Percentiles rank a stretch among this genome's conserved stretches.
Conservation (phyloP, 2,888 invertebrate species). For the Brassicogethes aeneus region DNA sequence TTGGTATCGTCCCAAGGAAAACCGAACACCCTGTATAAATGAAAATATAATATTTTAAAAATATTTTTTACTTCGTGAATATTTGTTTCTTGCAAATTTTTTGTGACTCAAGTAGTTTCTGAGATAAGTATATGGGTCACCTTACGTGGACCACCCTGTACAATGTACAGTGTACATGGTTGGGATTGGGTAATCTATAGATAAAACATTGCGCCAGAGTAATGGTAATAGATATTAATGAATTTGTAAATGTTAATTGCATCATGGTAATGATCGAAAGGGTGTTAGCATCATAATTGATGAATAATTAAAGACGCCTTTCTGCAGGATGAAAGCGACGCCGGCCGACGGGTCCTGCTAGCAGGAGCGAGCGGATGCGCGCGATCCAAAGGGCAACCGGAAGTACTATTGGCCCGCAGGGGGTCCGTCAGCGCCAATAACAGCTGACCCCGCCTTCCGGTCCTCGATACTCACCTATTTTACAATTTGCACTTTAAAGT, state of each 20-base stretch:
- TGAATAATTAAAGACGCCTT: background rate
- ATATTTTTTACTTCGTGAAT: no score
- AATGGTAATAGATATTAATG: conserved; percentile 3
- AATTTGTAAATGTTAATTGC: conserved; percentile 2
- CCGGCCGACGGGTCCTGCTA: background rate
- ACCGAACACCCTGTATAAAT: no score
- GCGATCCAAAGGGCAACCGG: conserved; percentile 32
- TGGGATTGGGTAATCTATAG: no score
- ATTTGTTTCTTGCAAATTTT: no score
- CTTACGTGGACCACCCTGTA: no score
- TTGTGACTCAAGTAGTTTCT: no score
- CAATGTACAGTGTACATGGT: no score
- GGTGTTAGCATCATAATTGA: background rate
- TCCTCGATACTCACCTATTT: conserved; percentile 22
- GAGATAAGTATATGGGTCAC: no score
- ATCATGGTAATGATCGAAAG: conserved; percentile 1
- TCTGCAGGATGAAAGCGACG: background rate
- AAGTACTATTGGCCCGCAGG: conserved; percentile 42
- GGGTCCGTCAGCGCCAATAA: conserved; percentile 40
- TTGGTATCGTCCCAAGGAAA: no score
- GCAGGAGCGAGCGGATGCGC: conserved; percentile 23
- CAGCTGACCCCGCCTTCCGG: conserved; percentile 37
- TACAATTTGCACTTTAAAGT: no score
- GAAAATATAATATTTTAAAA: no score
- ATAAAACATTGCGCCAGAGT: no score